A percentile compares a stretch with the other conserved stretches of the same genome.
Conservation (phyloP, 2,797 vertebrate genomes). For the Chloroceryle amazona region DNA sequence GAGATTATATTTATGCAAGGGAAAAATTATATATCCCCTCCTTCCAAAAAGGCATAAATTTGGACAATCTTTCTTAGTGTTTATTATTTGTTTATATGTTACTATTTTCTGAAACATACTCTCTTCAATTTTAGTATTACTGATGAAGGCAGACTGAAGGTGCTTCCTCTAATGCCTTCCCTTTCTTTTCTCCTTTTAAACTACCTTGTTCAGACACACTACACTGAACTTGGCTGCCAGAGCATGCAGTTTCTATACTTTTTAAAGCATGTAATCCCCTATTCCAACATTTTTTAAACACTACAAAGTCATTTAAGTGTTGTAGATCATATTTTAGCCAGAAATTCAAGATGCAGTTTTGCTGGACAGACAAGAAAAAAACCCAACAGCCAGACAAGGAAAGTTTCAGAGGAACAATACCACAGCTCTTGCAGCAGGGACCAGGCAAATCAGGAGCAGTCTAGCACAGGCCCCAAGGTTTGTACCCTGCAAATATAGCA, state of each 20-base stretch:
- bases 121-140: not conserved
- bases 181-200: not conserved
- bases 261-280: not conserved
- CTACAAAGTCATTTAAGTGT: not conserved
- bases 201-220: not conserved
- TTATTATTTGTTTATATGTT: not conserved
- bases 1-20: not conserved
- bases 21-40: not conserved
- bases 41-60: not conserved
- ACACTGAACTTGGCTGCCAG: no score
- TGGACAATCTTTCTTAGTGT: not conserved
- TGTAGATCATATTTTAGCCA: not conserved
- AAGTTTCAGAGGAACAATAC: not conserved
- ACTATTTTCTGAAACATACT: not conserved
- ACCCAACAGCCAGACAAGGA: not conserved
- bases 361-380: not conserved
- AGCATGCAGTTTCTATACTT: rapidly evolving
- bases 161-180: not conserved
- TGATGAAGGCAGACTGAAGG: not conserved
- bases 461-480: not conserved
- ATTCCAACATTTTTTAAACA: not conserved
- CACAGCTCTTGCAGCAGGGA: not conserved
- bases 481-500: not conserved
- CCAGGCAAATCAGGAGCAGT: rapidly evolving
- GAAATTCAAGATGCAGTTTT: not conserved